Conservation (phyloP, 2,797 vertebrate species). For the Sphenodon punctatus region DNA sequence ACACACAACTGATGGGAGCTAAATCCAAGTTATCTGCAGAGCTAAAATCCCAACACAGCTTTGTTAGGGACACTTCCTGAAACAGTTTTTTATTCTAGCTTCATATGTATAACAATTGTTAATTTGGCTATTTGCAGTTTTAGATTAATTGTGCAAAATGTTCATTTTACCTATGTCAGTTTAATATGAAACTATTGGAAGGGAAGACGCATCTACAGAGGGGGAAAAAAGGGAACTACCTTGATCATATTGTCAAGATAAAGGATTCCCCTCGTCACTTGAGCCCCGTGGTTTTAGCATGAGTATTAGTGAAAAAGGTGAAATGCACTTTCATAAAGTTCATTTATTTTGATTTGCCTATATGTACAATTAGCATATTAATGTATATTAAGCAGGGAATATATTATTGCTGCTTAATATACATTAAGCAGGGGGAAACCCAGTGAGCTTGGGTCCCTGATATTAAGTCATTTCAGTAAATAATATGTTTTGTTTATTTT, state of each 20-base stretch:
- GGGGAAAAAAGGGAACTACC: not conserved
- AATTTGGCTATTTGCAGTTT: not conserved
- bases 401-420: no score
- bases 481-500: no score
- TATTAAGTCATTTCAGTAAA: no score
- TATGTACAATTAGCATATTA: constrained; percentile 15
- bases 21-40: no score
- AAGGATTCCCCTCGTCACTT: not conserved
- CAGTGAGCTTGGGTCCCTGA: no score
- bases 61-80: not conserved
- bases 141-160: not conserved
- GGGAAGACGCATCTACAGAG: not conserved
- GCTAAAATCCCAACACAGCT: not conserved
- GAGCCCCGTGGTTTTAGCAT: no score
- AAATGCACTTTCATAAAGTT: no score
- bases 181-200: not conserved
- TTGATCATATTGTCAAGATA: not conserved
- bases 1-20: no score
- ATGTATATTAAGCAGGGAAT: no score
- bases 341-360: not conserved
- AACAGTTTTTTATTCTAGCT: not conserved
- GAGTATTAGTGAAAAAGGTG: no score
- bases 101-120: not conserved
- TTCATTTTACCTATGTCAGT: not conserved
- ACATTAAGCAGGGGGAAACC: no score